Base-by-base conservation (phyloP, 23 tunicate genomes). In the Clavelina lepadiformis region DNA sequence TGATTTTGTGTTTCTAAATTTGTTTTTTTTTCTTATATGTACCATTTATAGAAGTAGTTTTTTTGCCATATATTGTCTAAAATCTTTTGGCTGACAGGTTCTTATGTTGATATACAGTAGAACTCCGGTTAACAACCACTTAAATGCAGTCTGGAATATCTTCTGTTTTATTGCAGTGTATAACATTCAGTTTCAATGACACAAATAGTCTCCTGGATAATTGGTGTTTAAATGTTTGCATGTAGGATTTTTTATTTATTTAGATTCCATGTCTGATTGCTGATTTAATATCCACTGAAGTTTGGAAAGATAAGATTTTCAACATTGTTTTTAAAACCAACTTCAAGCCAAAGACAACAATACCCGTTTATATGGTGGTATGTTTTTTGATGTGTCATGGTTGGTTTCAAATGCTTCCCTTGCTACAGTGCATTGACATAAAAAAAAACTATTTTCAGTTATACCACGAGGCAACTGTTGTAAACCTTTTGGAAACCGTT, bases 311-410 rank as follows among this genome's bases (percentile, higher is more conserved):
- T 19, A 80, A 82, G 7, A 81, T 91, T 5, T 63, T 63, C 47
- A 36, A 51, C 6, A 73, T 91, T 0, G 78, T 91, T 22, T 23
- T 71, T 32, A 72, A 83, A 71, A 91, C 98, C 0, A 75, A 91
- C 58, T 91, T 91, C 56, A 38, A 72, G 35, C 98, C 98, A 1
- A 56, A 55, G 5, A 65, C 92, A 3, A 83, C 98, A 1, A 91
- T 91, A 5, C 98, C 98, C 28, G 32, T 91, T 13, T 91, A 91
- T 67, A 71, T 91, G 76, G 83, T 76, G 62, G 95, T 86, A 65
- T 65, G 95, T 79, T 7, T 30, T 41, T 11, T 15, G 49, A 11
- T 11, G 23, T 54, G 21, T 20, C 20, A 20, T 15, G 20, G 24
- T 20, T 18, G 7, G 23, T 13, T 7, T 20, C 8, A 54, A n/a